Percentiles rank a stretch among this genome's conserved stretches.
Evolutionary conservation across 2,888 invertebrate species (phyloP).

Genomic region (Brachypalpus laphriformis): DNA sequence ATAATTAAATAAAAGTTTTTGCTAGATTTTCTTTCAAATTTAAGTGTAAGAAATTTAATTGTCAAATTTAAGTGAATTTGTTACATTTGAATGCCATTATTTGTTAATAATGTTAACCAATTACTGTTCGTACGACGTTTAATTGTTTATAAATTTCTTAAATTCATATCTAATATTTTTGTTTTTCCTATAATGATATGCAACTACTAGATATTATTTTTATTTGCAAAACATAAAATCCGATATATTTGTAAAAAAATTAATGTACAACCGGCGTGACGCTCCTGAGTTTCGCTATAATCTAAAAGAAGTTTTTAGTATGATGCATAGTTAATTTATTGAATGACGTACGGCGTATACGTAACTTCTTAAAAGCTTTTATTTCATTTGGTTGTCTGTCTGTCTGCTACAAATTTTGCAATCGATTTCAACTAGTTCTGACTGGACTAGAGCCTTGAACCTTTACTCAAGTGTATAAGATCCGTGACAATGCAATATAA

Average conservation of each 20-base stretch:
- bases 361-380: not conserved
- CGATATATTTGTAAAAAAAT: constrained; percentile 20
- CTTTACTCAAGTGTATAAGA: no score
- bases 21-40: not conserved
- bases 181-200: constrained; percentile 63
- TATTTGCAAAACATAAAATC: constrained; percentile 25
- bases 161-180: constrained; percentile 36
- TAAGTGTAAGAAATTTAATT: constrained; percentile 27
- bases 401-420: no score
- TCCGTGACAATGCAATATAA: no score
- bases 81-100: not conserved
- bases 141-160: constrained; percentile 28
- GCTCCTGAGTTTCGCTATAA: not conserved
- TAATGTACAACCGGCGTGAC: constrained; percentile 30
- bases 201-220: constrained; percentile 59
- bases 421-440: no score
- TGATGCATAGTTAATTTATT: not conserved
- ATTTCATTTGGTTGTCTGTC: no score
- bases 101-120: constrained; percentile 59
- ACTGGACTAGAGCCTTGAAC: no score
- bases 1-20: not conserved
- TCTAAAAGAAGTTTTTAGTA: no score
- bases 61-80: constrained; percentile 5
- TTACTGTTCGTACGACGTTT: constrained; percentile 49
- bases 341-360: not conserved